Evolutionary conservation across 2,113 vertebrate genomes (phyloP).

Genomic region (Bagarius yarrelli): DNA sequence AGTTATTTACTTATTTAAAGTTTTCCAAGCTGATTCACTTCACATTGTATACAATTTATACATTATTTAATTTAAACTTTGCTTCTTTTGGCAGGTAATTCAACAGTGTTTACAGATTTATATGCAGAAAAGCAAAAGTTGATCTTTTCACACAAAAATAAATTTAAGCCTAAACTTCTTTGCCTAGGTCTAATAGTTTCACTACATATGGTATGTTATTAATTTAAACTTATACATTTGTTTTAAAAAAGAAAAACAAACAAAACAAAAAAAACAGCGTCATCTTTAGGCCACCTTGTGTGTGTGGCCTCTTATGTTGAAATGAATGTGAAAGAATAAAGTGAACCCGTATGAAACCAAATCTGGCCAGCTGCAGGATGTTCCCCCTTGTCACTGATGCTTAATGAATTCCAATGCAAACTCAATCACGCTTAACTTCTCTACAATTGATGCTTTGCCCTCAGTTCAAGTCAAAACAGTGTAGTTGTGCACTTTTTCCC

Average conservation of each 20-base stretch:
- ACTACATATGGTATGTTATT: no score
- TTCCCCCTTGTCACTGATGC: conserved; percentile 47
- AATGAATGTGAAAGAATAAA: conserved; percentile 49
- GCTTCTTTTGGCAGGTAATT: neutral
- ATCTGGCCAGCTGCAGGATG: conserved; percentile 55
- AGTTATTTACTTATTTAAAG: conserved; percentile 4
- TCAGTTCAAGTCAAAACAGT: conserved; percentile 49
- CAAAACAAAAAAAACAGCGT: conserved; percentile 10
- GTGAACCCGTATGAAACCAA: conserved; percentile 58
- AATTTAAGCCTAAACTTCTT: neutral
- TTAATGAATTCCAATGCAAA: conserved; percentile 56
- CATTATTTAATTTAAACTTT: neutral
- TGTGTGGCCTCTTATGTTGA: conserved; percentile 43
- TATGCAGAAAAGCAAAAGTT: neutral
- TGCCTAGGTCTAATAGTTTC: neutral
- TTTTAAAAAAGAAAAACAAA: neutral
- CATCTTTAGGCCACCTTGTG: conserved; percentile 44
- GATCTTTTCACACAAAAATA: neutral
- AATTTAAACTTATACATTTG: no score
- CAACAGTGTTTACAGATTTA: neutral
- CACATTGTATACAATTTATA: neutral
- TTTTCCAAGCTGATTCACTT: neutral
- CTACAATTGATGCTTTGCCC: conserved; percentile 49
- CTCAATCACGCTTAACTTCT: conserved; percentile 56
- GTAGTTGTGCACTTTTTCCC: conserved; percentile 39